Percentiles rank a stretch among this genome's conserved stretches.
Evolutionary conservation across 2,888 invertebrate species (phyloP).

Genomic region (Drosophila sordidapex): DNA sequence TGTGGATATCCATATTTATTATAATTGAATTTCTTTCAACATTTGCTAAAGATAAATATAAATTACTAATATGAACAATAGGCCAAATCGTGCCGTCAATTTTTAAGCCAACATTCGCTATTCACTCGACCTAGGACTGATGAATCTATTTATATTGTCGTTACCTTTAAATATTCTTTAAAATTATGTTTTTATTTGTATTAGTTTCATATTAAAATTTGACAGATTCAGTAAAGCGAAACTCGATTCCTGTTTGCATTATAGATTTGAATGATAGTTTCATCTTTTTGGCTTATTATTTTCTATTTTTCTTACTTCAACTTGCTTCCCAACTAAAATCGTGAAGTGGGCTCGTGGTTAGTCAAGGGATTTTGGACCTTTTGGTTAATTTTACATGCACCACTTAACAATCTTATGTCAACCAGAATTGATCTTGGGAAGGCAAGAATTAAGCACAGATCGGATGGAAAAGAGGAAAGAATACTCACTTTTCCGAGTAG

Average conservation of each 20-base stretch:
- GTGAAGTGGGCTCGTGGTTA: not conserved
- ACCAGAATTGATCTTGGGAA: slow-evolving; percentile 33
- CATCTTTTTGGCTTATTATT: not conserved
- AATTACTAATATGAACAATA: not conserved
- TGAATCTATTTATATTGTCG: not conserved
- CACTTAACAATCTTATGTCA: slow-evolving; percentile 23
- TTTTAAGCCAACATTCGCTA: not conserved
- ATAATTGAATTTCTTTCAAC: not conserved
- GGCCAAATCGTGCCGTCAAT: accelerated
- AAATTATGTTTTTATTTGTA: not conserved
- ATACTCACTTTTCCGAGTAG: not conserved
- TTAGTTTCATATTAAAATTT: no score
- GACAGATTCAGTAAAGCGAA: no score
- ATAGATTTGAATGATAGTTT: not conserved
- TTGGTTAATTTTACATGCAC: slow-evolving; percentile 20
- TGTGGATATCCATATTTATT: not conserved
- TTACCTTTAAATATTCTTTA: not conserved
- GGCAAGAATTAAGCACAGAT: slow-evolving; percentile 18
- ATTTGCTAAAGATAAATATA: not conserved
- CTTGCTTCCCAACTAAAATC: slow-evolving; percentile 33
- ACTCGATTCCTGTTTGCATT: not conserved
- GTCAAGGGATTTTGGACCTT: not conserved
- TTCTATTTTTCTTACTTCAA: slow-evolving; percentile 25
- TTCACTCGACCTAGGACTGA: not conserved
- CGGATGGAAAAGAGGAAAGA: not conserved